Evolutionary conservation across 2,797 vertebrate genomes (phyloP).

Genomic region (Rhabdophis nuchalis): DNA sequence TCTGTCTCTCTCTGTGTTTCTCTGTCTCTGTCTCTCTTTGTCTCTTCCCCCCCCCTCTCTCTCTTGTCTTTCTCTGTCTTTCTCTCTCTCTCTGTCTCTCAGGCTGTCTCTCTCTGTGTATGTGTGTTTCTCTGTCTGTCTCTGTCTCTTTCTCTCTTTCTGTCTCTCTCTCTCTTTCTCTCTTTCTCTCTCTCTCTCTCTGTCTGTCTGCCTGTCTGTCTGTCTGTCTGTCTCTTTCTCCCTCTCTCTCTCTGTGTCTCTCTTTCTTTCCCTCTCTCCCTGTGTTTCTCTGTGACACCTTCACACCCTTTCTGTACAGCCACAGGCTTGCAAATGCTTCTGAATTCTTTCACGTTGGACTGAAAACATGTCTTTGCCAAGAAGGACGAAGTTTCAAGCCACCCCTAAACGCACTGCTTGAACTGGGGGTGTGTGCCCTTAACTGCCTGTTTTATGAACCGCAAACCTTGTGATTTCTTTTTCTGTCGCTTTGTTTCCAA

Average conservation of each 20-base stretch:
- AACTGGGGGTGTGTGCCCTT: neutral
- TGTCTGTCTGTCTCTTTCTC: too few species aligned
- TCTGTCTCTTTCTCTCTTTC: too few species aligned
- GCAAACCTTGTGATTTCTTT: neutral
- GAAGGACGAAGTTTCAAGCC: neutral
- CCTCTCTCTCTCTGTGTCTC: neutral
- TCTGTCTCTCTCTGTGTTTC: too few species aligned
- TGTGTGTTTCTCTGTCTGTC: neutral
- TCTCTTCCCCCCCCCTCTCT: too few species aligned
- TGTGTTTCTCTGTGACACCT: neutral
- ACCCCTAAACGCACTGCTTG: constrained; percentile 4
- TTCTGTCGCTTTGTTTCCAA: neutral
- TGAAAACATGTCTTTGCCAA: neutral
- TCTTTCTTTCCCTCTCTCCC: neutral
- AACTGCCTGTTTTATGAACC: constrained; percentile 2
- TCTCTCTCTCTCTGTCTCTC: too few species aligned
- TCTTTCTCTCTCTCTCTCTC: too few species aligned
- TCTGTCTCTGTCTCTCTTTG: too few species aligned
- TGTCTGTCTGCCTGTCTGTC: too few species aligned
- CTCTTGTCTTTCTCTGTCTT: too few species aligned
- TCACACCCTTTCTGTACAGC: neutral
- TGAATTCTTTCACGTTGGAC: neutral
- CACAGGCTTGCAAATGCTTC: neutral
- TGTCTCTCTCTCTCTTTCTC: too few species aligned
- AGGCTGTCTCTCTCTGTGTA: too few species aligned